Evolutionary conservation across 2,888 invertebrate genomes (phyloP).

Genomic region (Mimumesa dahlbomi): DNA sequence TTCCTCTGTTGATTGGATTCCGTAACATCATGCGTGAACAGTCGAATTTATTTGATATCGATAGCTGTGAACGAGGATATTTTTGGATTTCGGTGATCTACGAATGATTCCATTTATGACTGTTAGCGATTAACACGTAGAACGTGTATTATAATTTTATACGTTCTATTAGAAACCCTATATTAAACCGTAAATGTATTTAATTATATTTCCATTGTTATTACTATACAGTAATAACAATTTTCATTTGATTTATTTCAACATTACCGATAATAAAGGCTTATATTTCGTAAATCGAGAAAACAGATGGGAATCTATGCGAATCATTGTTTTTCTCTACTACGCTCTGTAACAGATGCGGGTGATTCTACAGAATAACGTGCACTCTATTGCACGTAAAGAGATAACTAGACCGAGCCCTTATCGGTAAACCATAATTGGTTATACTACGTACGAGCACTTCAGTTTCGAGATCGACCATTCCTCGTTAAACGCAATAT

Average conservation of each 20-base stretch:
- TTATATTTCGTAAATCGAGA: too few relatives aligned
- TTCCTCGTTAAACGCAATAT: slow-evolving; percentile 40
- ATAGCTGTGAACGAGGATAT: background rate
- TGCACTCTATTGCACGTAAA: slow-evolving; percentile 36
- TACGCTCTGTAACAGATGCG: background rate
- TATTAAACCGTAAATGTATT: too few relatives aligned
- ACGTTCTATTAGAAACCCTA: too few relatives aligned
- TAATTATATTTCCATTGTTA: too few relatives aligned
- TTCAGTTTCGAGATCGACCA: slow-evolving; percentile 43
- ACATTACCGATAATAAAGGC: too few relatives aligned
- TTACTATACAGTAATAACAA: too few relatives aligned
- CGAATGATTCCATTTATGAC: too few relatives aligned
- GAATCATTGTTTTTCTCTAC: too few relatives aligned
- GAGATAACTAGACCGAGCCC: slow-evolving; percentile 47
- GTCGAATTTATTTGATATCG: slow-evolving; percentile 3
- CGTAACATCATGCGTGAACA: slow-evolving; percentile 1
- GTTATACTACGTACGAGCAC: slow-evolving; percentile 31
- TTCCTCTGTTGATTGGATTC: slow-evolving; percentile 1
- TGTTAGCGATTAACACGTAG: background rate
- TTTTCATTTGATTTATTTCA: too few relatives aligned
- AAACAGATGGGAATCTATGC: too few relatives aligned
- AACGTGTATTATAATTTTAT: too few relatives aligned
- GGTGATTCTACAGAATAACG: slow-evolving; percentile 34
- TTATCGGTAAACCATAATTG: slow-evolving; percentile 57
- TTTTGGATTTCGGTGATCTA: too few relatives aligned